These are phyloP conservation scores for Anadara kagoshimensis DNA, from an alignment of 1,140 invertebrate genomes.

Conservation along the genomic window DNA sequence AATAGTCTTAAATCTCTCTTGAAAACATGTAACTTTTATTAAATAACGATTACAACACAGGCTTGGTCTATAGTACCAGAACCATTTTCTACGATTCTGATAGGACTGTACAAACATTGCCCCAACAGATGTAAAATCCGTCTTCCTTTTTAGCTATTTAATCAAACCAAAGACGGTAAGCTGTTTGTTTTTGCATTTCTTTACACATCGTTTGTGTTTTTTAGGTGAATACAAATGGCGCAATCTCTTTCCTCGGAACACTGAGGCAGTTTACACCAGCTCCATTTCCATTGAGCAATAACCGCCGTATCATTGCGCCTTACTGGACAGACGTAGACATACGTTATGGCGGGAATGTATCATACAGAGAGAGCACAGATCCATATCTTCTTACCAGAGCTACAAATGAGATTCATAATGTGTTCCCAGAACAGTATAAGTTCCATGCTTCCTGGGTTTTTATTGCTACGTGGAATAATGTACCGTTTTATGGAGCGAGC, in stretches of 20 bases:
- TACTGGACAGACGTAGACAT: conserved; percentile 63
- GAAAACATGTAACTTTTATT: no score
- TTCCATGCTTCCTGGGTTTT: conserved; percentile 58
- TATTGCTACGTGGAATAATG: conserved; percentile 58
- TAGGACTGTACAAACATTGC: no score
- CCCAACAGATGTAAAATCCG: no score
- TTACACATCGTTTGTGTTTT: no score
- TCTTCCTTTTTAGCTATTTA: no score
- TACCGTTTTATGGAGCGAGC: conserved; percentile 51
- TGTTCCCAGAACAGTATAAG: conserved; percentile 29
- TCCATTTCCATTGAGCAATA: conserved; percentile 48
- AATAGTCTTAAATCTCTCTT: no score
- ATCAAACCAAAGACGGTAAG: no score
- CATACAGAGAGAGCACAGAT: conserved; percentile 44
- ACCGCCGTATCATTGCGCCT: conserved; percentile 46
- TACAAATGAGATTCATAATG: conserved; percentile 43
- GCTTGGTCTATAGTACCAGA: no score
- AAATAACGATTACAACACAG: no score
- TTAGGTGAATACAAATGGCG: conserved; percentile 63
- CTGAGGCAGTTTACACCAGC: conserved; percentile 44
- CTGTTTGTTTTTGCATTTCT: no score
- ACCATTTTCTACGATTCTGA: no score
- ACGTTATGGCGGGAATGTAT: conserved; percentile 42
- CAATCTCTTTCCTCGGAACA: conserved; percentile 54
- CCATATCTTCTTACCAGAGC: conserved; percentile 32